Evolutionary conservation across 1,140 invertebrate genomes (phyloP).

Genomic region (Drosophila mojavensis): DNA sequence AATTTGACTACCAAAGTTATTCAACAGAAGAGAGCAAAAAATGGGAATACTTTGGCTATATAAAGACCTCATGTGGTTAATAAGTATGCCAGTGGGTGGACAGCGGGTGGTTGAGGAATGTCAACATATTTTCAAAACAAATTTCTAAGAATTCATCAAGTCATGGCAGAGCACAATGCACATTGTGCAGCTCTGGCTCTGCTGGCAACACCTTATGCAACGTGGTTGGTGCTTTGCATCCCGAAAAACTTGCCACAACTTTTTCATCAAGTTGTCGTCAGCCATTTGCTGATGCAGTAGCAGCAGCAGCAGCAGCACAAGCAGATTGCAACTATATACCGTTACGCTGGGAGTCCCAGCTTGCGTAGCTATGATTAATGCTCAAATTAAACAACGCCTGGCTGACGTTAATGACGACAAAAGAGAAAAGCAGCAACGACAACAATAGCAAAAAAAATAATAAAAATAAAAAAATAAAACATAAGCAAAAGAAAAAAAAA

Average conservation of each 20-base stretch:
- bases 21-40: background rate
- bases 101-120: background rate
- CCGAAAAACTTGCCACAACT: constrained; percentile 44
- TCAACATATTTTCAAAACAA: background rate
- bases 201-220: constrained; percentile 1
- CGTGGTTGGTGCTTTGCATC: constrained; percentile 9
- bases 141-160: constrained; percentile 5
- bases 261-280: constrained; percentile 52
- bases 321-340: constrained; percentile 43
- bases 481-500: constrained; percentile 1
- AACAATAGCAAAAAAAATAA: constrained; percentile 45
- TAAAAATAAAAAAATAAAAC: background rate
- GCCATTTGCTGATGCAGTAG: constrained; percentile 2
- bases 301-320: constrained; percentile 19
- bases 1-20: background rate
- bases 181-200: background rate
- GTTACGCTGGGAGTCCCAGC: constrained; percentile 30
- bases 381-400: constrained; percentile 74
- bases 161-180: constrained; percentile 7
- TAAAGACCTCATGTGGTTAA: constrained; percentile 17
- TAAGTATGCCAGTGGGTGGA: background rate
- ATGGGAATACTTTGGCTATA: constrained; percentile 11
- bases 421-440: constrained; percentile 42
- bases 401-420: constrained; percentile 78
- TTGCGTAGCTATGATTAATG: constrained; percentile 66